Evolutionary conservation across 2,888 invertebrate species (phyloP), one percentile per base, ranked within the genome.

Genomic region (Lamellibrachia satsuma): DNA sequence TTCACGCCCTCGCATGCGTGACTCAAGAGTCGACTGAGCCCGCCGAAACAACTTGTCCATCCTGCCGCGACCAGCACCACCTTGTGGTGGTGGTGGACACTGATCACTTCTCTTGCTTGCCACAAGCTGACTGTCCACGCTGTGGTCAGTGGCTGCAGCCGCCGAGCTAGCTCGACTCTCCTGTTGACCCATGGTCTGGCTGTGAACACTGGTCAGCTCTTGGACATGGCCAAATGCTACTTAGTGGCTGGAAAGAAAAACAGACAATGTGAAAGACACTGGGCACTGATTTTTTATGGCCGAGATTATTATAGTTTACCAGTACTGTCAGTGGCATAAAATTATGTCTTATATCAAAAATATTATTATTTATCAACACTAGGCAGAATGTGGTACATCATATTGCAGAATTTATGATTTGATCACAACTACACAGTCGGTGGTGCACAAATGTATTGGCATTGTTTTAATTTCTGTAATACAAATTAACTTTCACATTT

Each of bases 11-110:
- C 93, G 92, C 51, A 93, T 90, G 8, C 92, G 55, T n/a, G 93
- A 90, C 52, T 93, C 92, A 3, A 93, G 55, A 3, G 92, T 91
- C 3, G 92, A 92, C 90, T 92, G 93, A 4, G 94, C 94, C n/a
- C 94, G 91, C 52, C 93, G 91, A 57, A 94, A 93, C 52, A 94
- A 90, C 90, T 93, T 93, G 92, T 94, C 94, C 93, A 94, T 93
- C 22, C 93, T 92, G 55, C 94, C 90, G 0, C 93, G 92, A 15
- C 93, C 22, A 0, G 75, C 75, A 6, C 75, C 22, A 75, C 75
- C 75, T 22, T 75, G 75, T 22, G 75, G 22, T 52, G 27, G 92
- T 22, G 7, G 4, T 7, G 1, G 39, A 52, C 92, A n/a, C 91
- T 27, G 90, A 55, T 90, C 52, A 15, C 9, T 90, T 75, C 9